Evolutionary conservation across 1,140 invertebrate species (phyloP), one percentile per base, ranked within the genome.

Genomic region (Brachionus asplanchnoidis): DNA sequence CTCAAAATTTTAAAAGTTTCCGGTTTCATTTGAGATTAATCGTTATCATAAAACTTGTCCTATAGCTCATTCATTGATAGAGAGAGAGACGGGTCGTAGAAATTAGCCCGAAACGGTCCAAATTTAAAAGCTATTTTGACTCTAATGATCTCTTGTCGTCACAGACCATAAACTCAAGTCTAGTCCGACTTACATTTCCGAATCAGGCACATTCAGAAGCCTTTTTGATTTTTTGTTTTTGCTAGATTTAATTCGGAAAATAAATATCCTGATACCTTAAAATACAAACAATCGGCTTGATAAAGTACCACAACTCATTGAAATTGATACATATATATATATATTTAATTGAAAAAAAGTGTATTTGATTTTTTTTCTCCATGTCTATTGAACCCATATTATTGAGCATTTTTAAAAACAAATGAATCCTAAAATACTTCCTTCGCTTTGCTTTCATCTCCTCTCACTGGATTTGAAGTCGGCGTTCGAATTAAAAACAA

Each of bases 181-280:
- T 73, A 73, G 68, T 73, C 68, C 53, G 40, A 73, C 6, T 28
- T 36, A 73, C 40, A 73, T 73, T 73, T 73, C 68, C 68, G 68
- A 73, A 42, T 73, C 12, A 40, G 36, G 26, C 32, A 32, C 66
- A 40, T 68, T 11, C 26, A 68, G 66, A 68, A 68, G 32, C 66
- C 66, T 32, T 40, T 17, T 36, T 73, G 26, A 28, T 73, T 12
- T 73, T 36, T 40, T 73, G 32, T 42, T 68, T 68, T 73, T 42
- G 17, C 36, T 20, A 73, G 40, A 40, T 40, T 40, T 73, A 17
- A 73, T 40, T 40, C 32, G 40, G 40, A 73, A 42, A 73, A 42
- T 73, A 73, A 73, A 73, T 73, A 73, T 73, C 68, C 68, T 73
- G 68, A 73, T 40, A 73, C 68, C 68, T 73, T 73, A 73, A 20